phyloP scores from a whole-genome alignment of 1,140 invertebrate species.

The Drosophila chauvacae region DNA sequence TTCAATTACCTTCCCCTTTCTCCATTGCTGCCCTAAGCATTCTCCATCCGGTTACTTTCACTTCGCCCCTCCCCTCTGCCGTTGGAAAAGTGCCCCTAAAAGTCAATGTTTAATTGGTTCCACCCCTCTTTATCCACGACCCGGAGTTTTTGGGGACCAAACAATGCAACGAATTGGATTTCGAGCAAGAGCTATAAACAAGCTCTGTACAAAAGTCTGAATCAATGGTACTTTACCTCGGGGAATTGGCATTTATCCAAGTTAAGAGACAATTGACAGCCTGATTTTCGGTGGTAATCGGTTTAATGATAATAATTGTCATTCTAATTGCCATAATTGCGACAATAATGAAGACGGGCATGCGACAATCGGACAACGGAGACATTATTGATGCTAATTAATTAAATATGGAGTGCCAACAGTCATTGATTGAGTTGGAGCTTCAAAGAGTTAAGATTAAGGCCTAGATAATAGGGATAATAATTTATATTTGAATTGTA shows the following conservation, averaged over 20 bases:
- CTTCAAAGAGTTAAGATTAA: background rate
- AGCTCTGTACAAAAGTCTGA: background rate
- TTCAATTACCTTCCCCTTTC: slow-evolving; percentile 37
- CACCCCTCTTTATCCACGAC: no score
- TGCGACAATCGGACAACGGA: slow-evolving; percentile 9
- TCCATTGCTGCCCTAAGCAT: background rate
- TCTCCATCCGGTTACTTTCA: slow-evolving; percentile 11
- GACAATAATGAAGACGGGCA: slow-evolving; percentile 15
- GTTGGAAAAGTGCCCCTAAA: slow-evolving; percentile 16
- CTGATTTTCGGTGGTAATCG: slow-evolving; percentile 14
- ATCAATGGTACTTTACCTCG: slow-evolving; percentile 1
- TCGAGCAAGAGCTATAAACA: slow-evolving; percentile 2
- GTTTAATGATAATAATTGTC: slow-evolving; percentile 33
- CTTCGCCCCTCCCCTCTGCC: background rate
- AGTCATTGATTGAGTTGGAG: background rate
- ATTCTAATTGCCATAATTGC: slow-evolving; percentile 33
- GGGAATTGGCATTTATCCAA: slow-evolving; percentile 19
- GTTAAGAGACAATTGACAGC: slow-evolving; percentile 21
- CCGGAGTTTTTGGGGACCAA: slow-evolving; percentile 9
- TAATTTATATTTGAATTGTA: no score
- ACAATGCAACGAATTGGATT: slow-evolving; percentile 29
- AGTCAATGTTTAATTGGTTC: slow-evolving; percentile 44
- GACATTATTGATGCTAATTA: slow-evolving; percentile 16
- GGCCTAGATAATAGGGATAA: no score
- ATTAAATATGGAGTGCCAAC: slow-evolving; percentile 5